These are phyloP conservation scores for Nipponia nippon DNA, from an alignment of 2,113 vertebrate species.

Conservation along the genomic window DNA sequence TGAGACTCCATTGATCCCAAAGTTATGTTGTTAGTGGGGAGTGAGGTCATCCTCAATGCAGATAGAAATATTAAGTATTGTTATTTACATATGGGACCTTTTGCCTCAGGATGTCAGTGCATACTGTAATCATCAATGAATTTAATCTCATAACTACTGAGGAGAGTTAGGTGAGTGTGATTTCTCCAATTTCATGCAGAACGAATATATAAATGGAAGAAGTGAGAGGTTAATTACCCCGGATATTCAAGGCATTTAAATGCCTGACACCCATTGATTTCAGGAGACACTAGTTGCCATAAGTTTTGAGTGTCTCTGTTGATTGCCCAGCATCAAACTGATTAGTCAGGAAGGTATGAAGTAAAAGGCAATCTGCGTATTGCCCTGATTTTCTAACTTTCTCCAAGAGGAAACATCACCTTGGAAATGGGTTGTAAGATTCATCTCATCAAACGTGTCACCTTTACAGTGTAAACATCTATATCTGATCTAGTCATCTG, in stretches of 20 bases:
- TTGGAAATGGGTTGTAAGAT: neutral
- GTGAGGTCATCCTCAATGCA: neutral
- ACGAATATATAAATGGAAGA: neutral
- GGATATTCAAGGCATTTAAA: neutral
- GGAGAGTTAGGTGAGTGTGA: neutral
- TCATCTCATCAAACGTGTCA: neutral
- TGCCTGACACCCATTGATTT: neutral
- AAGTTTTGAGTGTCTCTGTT: neutral
- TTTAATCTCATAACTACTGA: neutral
- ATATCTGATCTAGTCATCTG: neutral
- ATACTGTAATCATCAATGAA: neutral
- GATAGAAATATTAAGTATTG: neutral
- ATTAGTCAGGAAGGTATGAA: neutral
- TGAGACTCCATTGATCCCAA: neutral
- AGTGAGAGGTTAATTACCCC: neutral
- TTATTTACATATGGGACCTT: neutral
- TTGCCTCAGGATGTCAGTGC: neutral
- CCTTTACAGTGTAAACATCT: neutral
- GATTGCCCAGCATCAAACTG: neutral
- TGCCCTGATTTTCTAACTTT: neutral
- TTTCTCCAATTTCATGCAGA: neutral
- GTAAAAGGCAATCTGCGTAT: neutral
- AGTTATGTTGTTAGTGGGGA: neutral
- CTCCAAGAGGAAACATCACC: neutral
- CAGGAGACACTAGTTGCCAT: fast-evolving